These are phyloP conservation scores for Malurus leucopterus DNA, from an alignment of 2,797 vertebrate species.

Conservation along the genomic window DNA sequence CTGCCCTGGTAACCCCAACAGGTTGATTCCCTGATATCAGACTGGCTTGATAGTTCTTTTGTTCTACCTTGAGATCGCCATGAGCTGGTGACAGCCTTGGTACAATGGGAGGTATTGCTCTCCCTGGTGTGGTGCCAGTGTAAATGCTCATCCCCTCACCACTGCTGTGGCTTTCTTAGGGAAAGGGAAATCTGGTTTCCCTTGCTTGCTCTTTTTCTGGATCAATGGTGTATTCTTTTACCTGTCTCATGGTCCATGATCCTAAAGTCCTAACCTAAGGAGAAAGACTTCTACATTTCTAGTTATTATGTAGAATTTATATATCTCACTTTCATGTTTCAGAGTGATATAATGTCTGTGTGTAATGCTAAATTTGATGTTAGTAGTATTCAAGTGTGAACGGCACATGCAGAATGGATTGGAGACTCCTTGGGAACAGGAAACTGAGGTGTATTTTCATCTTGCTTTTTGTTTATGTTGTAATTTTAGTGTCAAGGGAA, in stretches of 20 bases:
- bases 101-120: not conserved
- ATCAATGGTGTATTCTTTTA: not conserved
- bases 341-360: not conserved
- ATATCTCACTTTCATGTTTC: not conserved
- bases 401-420: not conserved
- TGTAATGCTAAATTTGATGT: not conserved
- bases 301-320: not conserved
- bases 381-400: not conserved
- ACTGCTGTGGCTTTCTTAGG: not conserved
- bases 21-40: not conserved
- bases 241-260: not conserved
- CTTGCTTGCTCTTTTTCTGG: not conserved
- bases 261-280: not conserved
- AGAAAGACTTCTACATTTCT: not conserved
- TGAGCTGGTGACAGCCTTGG: not conserved
- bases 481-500: not conserved
- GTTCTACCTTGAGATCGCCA: fast-evolving
- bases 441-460: not conserved
- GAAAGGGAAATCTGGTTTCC: not conserved
- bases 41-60: not conserved
- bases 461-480: not conserved
- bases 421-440: not conserved
- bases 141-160: not conserved
- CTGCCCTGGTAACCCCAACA: not conserved
- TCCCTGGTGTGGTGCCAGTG: not conserved